Evolutionary conservation across 2,797 vertebrate genomes (phyloP).

Genomic region (Sparus aurata): DNA sequence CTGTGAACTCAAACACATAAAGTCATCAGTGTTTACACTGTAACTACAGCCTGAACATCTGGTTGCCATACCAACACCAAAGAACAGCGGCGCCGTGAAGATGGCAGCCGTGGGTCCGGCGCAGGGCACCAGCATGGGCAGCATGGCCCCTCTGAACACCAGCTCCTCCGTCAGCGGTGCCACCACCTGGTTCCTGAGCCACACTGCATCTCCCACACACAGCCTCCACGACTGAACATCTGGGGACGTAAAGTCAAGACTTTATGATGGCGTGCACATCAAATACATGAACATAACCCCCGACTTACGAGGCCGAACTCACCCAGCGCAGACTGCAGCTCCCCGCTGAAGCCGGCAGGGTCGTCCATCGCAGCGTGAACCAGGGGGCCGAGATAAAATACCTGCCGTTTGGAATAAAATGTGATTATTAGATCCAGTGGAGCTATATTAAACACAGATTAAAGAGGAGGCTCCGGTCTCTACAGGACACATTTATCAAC

Average conservation of each 20-base stretch:
- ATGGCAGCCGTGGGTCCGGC: slow-evolving; percentile 83
- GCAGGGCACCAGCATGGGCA: slow-evolving; percentile 89
- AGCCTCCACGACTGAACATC: slow-evolving; percentile 84
- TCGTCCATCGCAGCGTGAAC: slow-evolving; percentile 66
- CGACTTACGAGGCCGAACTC: slow-evolving; percentile 59
- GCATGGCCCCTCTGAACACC: slow-evolving; percentile 89
- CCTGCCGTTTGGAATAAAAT: slow-evolving; percentile 43
- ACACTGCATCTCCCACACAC: slow-evolving; percentile 85
- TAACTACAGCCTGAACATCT: neutral
- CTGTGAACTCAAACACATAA: neutral
- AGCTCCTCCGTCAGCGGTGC: slow-evolving; percentile 89
- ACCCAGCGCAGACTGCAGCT: slow-evolving; percentile 83
- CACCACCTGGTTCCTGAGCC: slow-evolving; percentile 91
- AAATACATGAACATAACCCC: slow-evolving; percentile 12
- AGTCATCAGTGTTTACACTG: too few relatives aligned
- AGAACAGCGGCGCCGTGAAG: slow-evolving; percentile 87
- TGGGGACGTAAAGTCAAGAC: slow-evolving; percentile 59
- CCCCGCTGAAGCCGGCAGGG: slow-evolving; percentile 79
- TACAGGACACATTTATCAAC: slow-evolving; percentile 24
- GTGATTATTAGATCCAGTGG: slow-evolving; percentile 24
- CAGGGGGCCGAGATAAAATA: slow-evolving; percentile 61
- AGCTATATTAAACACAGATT: slow-evolving; percentile 16
- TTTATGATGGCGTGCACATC: slow-evolving; percentile 51
- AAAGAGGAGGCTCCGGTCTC: slow-evolving; percentile 11
- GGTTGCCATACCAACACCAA: slow-evolving; percentile 82